Evolutionary conservation across 2,797 vertebrate species (phyloP), one percentile per base, ranked within the genome.

Genomic region (Anguilla anguilla): DNA sequence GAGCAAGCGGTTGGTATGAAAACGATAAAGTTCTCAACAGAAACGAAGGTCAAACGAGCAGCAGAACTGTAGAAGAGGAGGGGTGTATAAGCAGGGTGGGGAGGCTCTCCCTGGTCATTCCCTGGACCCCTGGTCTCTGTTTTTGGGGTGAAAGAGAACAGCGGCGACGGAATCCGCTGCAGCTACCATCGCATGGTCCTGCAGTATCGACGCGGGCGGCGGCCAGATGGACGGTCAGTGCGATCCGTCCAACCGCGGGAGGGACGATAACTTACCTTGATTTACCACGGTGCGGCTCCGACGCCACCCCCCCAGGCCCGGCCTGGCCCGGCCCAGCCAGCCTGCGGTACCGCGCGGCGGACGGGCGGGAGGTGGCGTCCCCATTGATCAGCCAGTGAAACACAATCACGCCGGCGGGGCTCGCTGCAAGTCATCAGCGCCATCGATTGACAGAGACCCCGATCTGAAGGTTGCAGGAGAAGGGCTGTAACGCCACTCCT

Each of bases 321-420:
- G 39, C 39, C 39, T 0, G 39, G 39, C 17, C 35, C 7, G 28
- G 4, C 67, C 74, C 31, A 1, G 39, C 25, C 31, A 0, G 25
- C 59, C 46, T 55, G 28, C 51, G 1, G 81, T 28, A n/a, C 31
- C 28, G n/a, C 11, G 53, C 22, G 11, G 82, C 6, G 28, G 19
- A 43, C 82, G 55, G 46, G 59, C 57, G 51, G 81, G 25, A 51
- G 43, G 64, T 13, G 4, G n/a, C 57, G 49, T 55, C 81, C 39
- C 17, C 84, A 88, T 85, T 28, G 84, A 82, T 77, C 69, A 13
- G 51, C 2, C n/a, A 43, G 87, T 86, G 89, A 90, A 92, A 90
- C 87, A 72, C 89, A 90, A 91, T 89, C 88, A 89, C 88, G 89
- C 88, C 87, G 88, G 59, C 85, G 85, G 57, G 89, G 74, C 84